Conservation (phyloP, 2,888 invertebrate species). For the Nephrotoma guestfalica region DNA sequence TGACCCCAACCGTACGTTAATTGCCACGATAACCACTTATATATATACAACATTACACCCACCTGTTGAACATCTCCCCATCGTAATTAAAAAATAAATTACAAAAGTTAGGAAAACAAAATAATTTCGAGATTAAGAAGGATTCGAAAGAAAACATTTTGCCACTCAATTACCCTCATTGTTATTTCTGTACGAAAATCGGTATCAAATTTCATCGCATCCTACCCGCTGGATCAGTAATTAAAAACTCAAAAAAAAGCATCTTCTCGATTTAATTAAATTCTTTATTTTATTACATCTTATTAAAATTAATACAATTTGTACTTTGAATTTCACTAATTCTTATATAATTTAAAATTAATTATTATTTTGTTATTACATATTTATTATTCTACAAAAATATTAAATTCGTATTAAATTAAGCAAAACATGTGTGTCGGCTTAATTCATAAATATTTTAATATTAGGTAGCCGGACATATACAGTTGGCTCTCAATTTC, state of each 20-base stretch:
- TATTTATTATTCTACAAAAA: background rate
- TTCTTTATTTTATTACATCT: background rate
- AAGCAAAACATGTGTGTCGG: background rate
- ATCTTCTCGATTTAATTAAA: background rate
- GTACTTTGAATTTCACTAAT: slow-evolving; percentile 1
- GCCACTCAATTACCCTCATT: background rate
- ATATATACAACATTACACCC: background rate
- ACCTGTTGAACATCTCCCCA: background rate
- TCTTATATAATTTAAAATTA: background rate
- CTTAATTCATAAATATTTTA: background rate
- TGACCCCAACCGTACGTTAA: too few relatives aligned
- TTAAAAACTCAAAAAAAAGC: background rate
- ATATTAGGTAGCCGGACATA: too few relatives aligned
- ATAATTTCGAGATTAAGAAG: background rate
- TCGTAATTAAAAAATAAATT: background rate
- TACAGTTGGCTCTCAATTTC: background rate
- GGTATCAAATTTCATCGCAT: background rate
- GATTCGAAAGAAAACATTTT: background rate
- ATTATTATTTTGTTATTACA: background rate
- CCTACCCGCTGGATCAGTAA: background rate
- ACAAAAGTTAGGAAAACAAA: background rate
- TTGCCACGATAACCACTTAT: too few relatives aligned
- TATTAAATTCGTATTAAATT: background rate
- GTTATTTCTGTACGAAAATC: too few relatives aligned
- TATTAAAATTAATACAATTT: slow-evolving; percentile 1